Conservation (phyloP, 1,140 invertebrate genomes). For the Drosophila bocki region DNA sequence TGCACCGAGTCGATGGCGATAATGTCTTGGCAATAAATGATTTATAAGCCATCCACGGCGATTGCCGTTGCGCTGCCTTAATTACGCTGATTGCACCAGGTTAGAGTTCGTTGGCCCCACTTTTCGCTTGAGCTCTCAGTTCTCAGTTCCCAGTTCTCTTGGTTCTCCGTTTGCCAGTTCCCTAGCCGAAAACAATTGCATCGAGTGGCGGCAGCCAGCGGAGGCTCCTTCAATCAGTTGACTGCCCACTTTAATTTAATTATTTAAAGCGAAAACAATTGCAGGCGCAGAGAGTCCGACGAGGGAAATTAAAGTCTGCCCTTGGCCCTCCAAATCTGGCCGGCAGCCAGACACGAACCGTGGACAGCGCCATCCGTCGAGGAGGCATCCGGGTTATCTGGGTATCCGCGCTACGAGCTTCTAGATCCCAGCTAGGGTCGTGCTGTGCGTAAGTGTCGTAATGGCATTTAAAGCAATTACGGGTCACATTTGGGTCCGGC, state of each 20-base stretch:
- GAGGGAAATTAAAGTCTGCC: constrained; percentile 31
- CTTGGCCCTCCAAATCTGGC: constrained; percentile 53
- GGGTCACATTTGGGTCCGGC: constrained; percentile 70
- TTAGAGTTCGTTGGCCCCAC: constrained; percentile 60
- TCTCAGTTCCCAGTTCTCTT: neutral
- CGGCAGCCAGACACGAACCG: constrained; percentile 47
- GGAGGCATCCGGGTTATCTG: constrained; percentile 7
- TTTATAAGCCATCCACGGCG: constrained; percentile 60
- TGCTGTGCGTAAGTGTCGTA: constrained; percentile 77
- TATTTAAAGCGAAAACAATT: constrained; percentile 83
- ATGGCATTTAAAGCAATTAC: constrained; percentile 84
- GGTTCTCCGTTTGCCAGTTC: constrained; percentile 1
- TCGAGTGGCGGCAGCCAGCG: constrained; percentile 27
- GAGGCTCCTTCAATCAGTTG: constrained; percentile 69
- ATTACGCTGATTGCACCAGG: constrained; percentile 56
- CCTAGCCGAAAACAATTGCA: constrained; percentile 68
- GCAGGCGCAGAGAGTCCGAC: constrained; percentile 25
- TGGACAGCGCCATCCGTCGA: constrained; percentile 10
- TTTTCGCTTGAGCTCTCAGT: constrained; percentile 6
- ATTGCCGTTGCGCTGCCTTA: constrained; percentile 52
- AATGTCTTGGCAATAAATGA: constrained; percentile 74
- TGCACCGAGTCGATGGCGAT: constrained; percentile 45
- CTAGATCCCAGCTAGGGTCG: constrained; percentile 4
- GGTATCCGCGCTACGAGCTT: neutral
- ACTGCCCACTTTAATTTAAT: constrained; percentile 79